Percentiles rank a stretch among this genome's conserved stretches.
These are phyloP conservation scores for Thysanoteuthis rhombus DNA, from an alignment of 2,888 invertebrate genomes.

Conservation along the genomic window DNA sequence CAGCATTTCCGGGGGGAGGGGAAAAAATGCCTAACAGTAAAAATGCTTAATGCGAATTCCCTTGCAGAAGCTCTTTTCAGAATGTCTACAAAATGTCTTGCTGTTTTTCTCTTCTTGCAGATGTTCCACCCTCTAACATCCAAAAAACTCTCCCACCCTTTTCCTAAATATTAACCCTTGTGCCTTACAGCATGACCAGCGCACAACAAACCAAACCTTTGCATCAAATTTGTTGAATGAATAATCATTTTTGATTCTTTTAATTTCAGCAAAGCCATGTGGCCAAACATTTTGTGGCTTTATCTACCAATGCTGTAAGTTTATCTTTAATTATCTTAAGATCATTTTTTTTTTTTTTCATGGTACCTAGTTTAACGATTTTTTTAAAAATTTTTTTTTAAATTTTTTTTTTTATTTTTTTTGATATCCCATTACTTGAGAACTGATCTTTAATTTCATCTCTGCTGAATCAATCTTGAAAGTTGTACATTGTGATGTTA, in stretches of 20 bases:
- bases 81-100: not conserved
- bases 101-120: not conserved
- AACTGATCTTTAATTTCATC: no score
- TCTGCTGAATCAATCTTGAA: no score
- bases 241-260: constrained; percentile 34
- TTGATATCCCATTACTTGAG: no score
- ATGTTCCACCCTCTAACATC: not conserved
- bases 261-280: constrained; percentile 73
- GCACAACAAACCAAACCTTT: not conserved
- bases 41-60: not conserved
- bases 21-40: not conserved
- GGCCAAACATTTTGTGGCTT: constrained; percentile 96
- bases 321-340: not conserved
- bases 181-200: not conserved
- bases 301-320: constrained; percentile 87
- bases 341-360: no score
- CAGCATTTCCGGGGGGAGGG: not conserved
- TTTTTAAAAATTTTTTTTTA: no score
- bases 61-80: not conserved
- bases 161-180: not conserved
- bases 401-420: no score
- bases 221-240: not conserved
- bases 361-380: no score
- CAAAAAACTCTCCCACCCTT: not conserved
- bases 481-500: no score